phyloP scores from a whole-genome alignment of 2,888 invertebrate species.

The Iphiclides podalirius region DNA sequence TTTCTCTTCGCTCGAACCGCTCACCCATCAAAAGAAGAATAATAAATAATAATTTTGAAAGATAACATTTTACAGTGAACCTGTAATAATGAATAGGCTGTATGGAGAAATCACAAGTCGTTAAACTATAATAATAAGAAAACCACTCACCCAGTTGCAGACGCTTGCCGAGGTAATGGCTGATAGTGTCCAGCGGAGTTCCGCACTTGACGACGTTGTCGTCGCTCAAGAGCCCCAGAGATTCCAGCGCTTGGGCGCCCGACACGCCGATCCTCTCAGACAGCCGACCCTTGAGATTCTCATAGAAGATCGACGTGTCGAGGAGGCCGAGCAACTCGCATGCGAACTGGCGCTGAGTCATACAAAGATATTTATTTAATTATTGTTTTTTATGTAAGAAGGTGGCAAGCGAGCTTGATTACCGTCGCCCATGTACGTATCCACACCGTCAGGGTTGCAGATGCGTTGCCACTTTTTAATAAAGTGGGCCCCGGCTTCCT shows the following conservation, averaged over 20 bases:
- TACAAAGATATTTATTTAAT: too few relatives aligned
- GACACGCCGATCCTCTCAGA: slow-evolving; percentile 87
- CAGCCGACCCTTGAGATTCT: slow-evolving; percentile 92
- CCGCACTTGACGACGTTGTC: slow-evolving; percentile 88
- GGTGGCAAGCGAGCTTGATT: slow-evolving; percentile 6
- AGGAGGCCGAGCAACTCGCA: slow-evolving; percentile 91
- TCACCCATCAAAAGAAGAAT: too few relatives aligned
- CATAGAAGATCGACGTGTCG: slow-evolving; percentile 93
- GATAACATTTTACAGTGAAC: too few relatives aligned
- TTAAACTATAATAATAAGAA: too few relatives aligned
- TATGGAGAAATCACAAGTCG: too few relatives aligned
- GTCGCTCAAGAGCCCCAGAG: slow-evolving; percentile 93
- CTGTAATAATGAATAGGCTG: too few relatives aligned
- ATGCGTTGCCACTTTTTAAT: too few relatives aligned
- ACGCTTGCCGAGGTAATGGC: slow-evolving; percentile 91
- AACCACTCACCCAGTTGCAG: slow-evolving; percentile 87
- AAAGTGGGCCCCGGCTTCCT: too few relatives aligned
- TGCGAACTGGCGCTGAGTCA: slow-evolving; percentile 85
- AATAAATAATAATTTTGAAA: too few relatives aligned
- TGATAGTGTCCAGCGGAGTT: slow-evolving; percentile 95
- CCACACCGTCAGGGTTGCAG: too few relatives aligned
- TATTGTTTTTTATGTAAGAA: too few relatives aligned
- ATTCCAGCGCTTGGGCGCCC: slow-evolving; percentile 88
- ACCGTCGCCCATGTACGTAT: background rate
- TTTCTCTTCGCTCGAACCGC: too few relatives aligned